A percentile compares a stretch with the other conserved stretches of the same genome.
phyloP scores from a whole-genome alignment of 92 coral and sea anemone species.

The Phenganax subtilis region DNA sequence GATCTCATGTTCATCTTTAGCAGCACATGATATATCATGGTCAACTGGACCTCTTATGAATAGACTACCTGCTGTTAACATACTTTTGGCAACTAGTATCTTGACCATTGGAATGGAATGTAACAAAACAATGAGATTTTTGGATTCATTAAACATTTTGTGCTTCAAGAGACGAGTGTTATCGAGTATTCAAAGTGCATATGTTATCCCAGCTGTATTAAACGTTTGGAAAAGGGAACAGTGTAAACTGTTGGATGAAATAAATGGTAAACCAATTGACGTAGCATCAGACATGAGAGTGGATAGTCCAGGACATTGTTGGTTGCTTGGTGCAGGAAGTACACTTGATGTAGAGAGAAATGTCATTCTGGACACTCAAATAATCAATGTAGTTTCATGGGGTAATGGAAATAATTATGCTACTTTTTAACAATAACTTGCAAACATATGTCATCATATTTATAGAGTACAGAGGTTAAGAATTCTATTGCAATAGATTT shows the following conservation, averaged over 20 bases:
- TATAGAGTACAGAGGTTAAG: slow-evolving; percentile 43
- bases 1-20: too few relatives aligned
- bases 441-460: neutral
- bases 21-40: slow-evolving; percentile 22
- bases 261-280: slow-evolving; percentile 7
- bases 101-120: slow-evolving; percentile 23
- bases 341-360: slow-evolving; percentile 40
- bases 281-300: slow-evolving; percentile 46
- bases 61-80: slow-evolving; percentile 29
- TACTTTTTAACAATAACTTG: neutral
- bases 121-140: slow-evolving; percentile 20
- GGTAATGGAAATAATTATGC: neutral
- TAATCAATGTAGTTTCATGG: slow-evolving; percentile 28
- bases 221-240: slow-evolving; percentile 34
- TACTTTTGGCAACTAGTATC: slow-evolving; percentile 21
- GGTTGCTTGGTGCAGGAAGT: slow-evolving; percentile 26
- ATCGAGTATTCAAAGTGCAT: neutral
- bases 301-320: slow-evolving; percentile 47
- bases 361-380: slow-evolving; percentile 39
- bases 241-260: slow-evolving; percentile 5
- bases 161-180: slow-evolving; percentile 36
- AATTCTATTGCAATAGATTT: slow-evolving; percentile 42
- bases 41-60: slow-evolving; percentile 33
- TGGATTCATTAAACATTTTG: slow-evolving; percentile 31
- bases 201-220: slow-evolving; percentile 33